Conservation (phyloP, 1,140 invertebrate species). For the Diorhabda sublineata region DNA sequence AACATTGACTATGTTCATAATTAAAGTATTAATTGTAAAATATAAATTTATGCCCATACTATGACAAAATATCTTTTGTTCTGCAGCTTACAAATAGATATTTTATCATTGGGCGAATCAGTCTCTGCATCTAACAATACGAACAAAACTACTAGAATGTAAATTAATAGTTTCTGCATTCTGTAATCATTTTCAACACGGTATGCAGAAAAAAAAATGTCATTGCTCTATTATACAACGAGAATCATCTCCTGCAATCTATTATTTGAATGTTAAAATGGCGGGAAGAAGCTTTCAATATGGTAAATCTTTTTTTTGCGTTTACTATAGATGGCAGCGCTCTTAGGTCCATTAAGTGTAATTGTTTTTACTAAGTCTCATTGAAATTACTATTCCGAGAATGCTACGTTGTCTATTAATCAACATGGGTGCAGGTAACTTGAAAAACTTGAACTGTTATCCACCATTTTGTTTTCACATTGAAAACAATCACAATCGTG, state of each 20-base stretch:
- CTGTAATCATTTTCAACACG: not conserved
- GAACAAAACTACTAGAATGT: not conserved
- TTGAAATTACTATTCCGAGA: not conserved
- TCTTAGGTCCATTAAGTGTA: not conserved
- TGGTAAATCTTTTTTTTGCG: not conserved
- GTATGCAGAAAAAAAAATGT: not conserved
- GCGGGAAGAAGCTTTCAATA: not conserved
- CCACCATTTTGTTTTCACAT: no score
- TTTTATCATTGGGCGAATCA: not conserved
- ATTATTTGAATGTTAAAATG: not conserved
- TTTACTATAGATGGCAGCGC: conserved; percentile 7
- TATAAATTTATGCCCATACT: no score
- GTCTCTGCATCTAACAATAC: not conserved
- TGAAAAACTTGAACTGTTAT: not conserved
- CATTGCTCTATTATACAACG: conserved; percentile 13
- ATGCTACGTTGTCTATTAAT: not conserved
- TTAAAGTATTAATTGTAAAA: no score
- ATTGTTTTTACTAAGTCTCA: not conserved
- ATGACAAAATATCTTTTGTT: no score
- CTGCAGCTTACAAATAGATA: no score
- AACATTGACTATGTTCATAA: no score
- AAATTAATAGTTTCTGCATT: conserved; percentile 1
- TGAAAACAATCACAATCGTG: no score
- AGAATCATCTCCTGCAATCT: conserved; percentile 9
- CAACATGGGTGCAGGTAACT: not conserved